Evolutionary conservation across 2,888 invertebrate genomes (phyloP).

Genomic region (Masnerella sp.): DNA sequence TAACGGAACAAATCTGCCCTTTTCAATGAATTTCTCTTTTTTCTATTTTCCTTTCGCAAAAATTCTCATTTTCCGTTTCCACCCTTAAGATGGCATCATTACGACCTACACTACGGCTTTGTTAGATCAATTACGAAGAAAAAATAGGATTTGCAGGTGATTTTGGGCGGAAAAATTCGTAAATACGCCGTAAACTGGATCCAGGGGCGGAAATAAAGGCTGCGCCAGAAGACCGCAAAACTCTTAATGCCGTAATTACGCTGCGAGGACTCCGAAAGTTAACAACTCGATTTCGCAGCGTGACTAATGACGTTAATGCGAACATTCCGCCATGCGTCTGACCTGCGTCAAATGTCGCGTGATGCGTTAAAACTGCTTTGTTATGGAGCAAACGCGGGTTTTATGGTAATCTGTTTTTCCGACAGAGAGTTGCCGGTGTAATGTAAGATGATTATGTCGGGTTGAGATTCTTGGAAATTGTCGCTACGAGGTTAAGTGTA

Average conservation of each 20-base stretch:
- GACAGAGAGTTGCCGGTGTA: slow-evolving; percentile 2
- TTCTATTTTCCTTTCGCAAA: slow-evolving; percentile 17
- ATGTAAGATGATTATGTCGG: slow-evolving; percentile 10
- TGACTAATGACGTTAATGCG: slow-evolving; percentile 55
- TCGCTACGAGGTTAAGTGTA: too few relatives aligned
- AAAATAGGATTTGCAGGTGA: slow-evolving; percentile 32
- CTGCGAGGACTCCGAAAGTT: slow-evolving; percentile 46
- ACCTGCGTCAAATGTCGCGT: slow-evolving; percentile 54
- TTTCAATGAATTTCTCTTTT: neutral
- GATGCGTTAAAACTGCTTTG: slow-evolving; percentile 57
- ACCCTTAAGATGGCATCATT: neutral
- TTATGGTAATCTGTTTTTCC: slow-evolving; percentile 52
- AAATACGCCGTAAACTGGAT: slow-evolving; percentile 36
- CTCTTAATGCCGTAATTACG: slow-evolving; percentile 50
- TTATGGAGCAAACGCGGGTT: slow-evolving; percentile 42
- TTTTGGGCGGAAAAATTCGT: slow-evolving; percentile 16
- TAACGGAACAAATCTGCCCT: neutral
- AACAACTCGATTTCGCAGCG: slow-evolving; percentile 56
- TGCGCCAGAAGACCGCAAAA: slow-evolving; percentile 32
- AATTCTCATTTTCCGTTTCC: too few relatives aligned
- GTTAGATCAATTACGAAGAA: slow-evolving; percentile 6
- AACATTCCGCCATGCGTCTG: slow-evolving; percentile 47
- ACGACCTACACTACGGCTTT: neutral
- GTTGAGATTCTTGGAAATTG: neutral
- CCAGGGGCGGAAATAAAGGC: slow-evolving; percentile 37